Conservation (phyloP, 2,113 vertebrate species). For the Psittacula cyanocephala region DNA sequence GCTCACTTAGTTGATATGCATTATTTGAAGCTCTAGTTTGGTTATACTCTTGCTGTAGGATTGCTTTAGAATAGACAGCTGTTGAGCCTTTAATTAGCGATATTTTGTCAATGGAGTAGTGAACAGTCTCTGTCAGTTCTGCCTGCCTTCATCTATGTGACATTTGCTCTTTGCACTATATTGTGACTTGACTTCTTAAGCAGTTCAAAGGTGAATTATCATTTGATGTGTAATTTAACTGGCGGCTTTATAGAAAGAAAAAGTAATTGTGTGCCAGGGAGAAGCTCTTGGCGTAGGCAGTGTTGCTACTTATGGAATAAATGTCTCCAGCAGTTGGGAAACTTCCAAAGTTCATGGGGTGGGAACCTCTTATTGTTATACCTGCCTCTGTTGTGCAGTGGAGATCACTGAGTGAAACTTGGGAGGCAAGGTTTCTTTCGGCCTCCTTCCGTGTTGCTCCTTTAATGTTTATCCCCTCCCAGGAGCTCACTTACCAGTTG, state of each 20-base stretch:
- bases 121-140: neutral
- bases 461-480: neutral
- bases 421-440: neutral
- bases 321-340: slow-evolving; percentile 16
- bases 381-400: neutral
- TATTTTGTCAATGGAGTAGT: neutral
- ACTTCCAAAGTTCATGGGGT: slow-evolving; percentile 20
- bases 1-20: neutral
- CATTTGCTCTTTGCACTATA: neutral
- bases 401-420: slow-evolving; percentile 4
- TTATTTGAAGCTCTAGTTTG: neutral
- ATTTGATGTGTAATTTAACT: neutral
- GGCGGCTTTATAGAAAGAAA: neutral
- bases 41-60: neutral
- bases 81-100: neutral
- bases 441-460: slow-evolving; percentile 1
- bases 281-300: neutral
- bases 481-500: neutral
- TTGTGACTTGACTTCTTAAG: neutral
- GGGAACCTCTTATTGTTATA: neutral
- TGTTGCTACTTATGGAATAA: neutral
- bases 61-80: neutral
- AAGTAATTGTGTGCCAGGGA: neutral
- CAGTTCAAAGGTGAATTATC: neutral
- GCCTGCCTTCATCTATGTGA: rapidly evolving